These are phyloP conservation scores for Xerus rutilus DNA, from an alignment of 2,797 vertebrate species.

Conservation along the genomic window DNA sequence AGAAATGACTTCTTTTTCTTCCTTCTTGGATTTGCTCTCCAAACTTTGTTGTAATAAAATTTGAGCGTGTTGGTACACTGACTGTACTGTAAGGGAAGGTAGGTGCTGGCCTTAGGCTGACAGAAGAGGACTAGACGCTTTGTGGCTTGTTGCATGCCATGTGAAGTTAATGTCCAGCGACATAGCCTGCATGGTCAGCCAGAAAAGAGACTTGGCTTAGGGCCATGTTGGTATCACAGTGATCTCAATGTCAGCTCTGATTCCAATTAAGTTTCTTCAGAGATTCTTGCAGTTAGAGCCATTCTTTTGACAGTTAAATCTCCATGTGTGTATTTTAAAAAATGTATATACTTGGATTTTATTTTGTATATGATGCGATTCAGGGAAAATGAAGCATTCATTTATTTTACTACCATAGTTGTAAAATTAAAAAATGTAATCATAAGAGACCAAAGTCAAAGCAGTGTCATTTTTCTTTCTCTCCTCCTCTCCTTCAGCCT, in stretches of 20 bases:
- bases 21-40: constrained; percentile 30
- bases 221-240: constrained; percentile 61
- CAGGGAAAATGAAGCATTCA: background rate
- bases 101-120: constrained; percentile 68
- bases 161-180: constrained; percentile 82
- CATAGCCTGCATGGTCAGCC: constrained; percentile 82
- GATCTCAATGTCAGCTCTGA: constrained; percentile 4
- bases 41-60: constrained; percentile 49
- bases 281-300: constrained; percentile 60
- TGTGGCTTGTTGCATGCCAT: background rate
- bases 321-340: constrained; percentile 50
- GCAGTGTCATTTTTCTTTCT: background rate
- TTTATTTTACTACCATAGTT: constrained; percentile 8
- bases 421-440: background rate
- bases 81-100: background rate
- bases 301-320: constrained; percentile 63
- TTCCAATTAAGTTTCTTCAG: constrained; percentile 56
- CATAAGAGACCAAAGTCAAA: constrained; percentile 42
- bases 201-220: constrained; percentile 71
- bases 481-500: background rate
- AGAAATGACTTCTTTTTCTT: constrained; percentile 27
- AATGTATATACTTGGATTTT: background rate
- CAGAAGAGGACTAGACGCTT: constrained; percentile 69
- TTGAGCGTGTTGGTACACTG: constrained; percentile 11
- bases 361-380: background rate